Evolutionary conservation across 2,888 invertebrate genomes (phyloP).

Genomic region (Nomada flava): DNA sequence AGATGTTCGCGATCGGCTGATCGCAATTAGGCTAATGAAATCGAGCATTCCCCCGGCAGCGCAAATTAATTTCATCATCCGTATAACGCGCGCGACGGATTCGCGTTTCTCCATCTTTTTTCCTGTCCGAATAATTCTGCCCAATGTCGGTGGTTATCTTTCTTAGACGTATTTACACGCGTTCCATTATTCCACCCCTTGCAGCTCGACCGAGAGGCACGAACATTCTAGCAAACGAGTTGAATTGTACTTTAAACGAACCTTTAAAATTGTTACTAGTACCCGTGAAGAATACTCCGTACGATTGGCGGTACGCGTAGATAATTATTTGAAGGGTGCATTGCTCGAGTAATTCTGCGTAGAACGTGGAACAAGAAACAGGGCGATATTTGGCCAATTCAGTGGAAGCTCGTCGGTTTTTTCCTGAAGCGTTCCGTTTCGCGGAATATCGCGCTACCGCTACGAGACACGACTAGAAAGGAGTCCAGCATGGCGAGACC

Average conservation of each 20-base stretch:
- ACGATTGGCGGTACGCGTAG: too few species aligned
- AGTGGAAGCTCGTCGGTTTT: background rate
- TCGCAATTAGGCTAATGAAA: slow-evolving; percentile 30
- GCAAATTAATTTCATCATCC: slow-evolving; percentile 34
- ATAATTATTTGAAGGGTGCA: too few species aligned
- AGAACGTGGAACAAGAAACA: background rate
- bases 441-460: slow-evolving; percentile 27
- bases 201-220: too few species aligned
- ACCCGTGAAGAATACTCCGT: too few species aligned
- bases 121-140: too few species aligned
- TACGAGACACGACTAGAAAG: slow-evolving; percentile 52
- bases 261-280: too few species aligned
- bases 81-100: background rate
- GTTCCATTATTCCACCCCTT: too few species aligned
- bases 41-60: background rate
- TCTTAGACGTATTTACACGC: too few species aligned
- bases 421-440: slow-evolving; percentile 23
- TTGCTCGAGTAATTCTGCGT: background rate
- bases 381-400: background rate
- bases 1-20: slow-evolving; percentile 36
- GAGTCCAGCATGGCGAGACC: slow-evolving; percentile 14
- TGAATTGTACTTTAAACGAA: too few species aligned
- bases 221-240: too few species aligned
- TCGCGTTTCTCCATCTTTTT: background rate
- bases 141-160: too few species aligned